These are phyloP conservation scores for Notothenia rossii DNA, from an alignment of 2,113 vertebrate genomes.

Conservation along the genomic window DNA sequence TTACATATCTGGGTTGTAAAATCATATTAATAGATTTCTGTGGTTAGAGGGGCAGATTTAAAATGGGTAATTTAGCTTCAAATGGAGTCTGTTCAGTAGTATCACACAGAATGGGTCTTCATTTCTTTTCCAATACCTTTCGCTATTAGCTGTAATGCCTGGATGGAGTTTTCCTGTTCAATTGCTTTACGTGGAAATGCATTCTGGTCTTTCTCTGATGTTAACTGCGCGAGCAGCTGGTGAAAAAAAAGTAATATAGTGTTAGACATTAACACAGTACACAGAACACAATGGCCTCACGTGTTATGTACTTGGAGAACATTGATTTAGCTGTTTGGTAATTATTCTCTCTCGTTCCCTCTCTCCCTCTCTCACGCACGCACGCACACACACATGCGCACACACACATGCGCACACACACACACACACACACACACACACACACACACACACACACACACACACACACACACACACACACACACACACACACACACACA, in stretches of 20 bases:
- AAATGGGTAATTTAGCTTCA: slow-evolving; percentile 72
- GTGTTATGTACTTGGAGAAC: slow-evolving; percentile 18
- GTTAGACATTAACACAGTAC: slow-evolving; percentile 17
- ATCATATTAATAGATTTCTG: slow-evolving; percentile 64
- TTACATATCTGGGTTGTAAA: slow-evolving; percentile 59
- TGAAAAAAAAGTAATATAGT: slow-evolving; percentile 17
- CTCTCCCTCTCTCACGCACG: background rate
- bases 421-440: too few species aligned
- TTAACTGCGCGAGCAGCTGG: slow-evolving; percentile 10
- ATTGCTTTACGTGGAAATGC: slow-evolving; percentile 28
- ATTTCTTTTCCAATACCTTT: slow-evolving; percentile 64
- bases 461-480: too few species aligned
- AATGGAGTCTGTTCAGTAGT: slow-evolving; percentile 64
- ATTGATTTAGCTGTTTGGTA: slow-evolving; percentile 34
- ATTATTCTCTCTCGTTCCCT: background rate
- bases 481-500: too few species aligned
- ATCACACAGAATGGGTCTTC: slow-evolving; percentile 46
- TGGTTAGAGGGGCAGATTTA: slow-evolving; percentile 65
- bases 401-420: background rate
- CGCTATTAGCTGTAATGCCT: slow-evolving; percentile 61
- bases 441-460: too few species aligned
- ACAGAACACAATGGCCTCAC: slow-evolving; percentile 16
- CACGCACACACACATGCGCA: background rate
- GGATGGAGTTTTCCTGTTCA: slow-evolving; percentile 48
- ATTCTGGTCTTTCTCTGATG: slow-evolving; percentile 36